These are phyloP conservation scores for Lordiphosa collinella DNA, from an alignment of 1,140 invertebrate genomes.

Conservation along the genomic window DNA sequence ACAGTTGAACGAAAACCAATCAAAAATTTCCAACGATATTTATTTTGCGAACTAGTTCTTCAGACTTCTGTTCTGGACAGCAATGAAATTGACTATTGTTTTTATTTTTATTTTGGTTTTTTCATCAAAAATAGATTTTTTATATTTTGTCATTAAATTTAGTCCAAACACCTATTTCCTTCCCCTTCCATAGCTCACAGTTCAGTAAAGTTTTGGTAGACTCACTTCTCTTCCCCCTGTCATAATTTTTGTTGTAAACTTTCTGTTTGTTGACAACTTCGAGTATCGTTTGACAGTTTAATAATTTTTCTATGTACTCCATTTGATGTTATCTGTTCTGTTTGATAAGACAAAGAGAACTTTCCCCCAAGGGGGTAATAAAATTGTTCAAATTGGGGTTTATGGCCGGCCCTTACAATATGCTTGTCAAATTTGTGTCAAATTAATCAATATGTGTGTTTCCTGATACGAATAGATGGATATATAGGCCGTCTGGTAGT, in stretches of 20 bases:
- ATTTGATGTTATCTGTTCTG: constrained; percentile 40
- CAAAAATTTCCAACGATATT: too few species aligned
- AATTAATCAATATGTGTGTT: constrained; percentile 38
- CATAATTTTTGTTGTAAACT: constrained; percentile 38
- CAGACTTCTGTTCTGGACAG: too few species aligned
- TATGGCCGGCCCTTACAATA: constrained; percentile 8
- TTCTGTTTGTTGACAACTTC: constrained; percentile 28
- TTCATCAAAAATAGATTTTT: too few species aligned
- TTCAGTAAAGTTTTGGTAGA: too few species aligned
- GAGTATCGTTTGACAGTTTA: constrained; percentile 56
- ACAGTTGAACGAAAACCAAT: too few species aligned
- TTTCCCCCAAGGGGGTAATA: background rate
- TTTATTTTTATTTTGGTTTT: too few species aligned
- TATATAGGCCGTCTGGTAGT: constrained; percentile 2
- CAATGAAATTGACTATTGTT: too few species aligned
- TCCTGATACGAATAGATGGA: background rate
- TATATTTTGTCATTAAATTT: too few species aligned
- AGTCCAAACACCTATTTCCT: background rate
- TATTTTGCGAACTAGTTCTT: too few species aligned
- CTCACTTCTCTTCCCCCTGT: background rate
- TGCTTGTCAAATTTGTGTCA: constrained; percentile 61
- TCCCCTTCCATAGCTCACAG: background rate
- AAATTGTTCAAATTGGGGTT: constrained; percentile 1
- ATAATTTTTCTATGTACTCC: constrained; percentile 40
- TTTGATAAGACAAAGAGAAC: constrained; percentile 5